These are phyloP conservation scores for Athrips mouffetella DNA, from an alignment of 2,888 invertebrate species.

Conservation along the genomic window DNA sequence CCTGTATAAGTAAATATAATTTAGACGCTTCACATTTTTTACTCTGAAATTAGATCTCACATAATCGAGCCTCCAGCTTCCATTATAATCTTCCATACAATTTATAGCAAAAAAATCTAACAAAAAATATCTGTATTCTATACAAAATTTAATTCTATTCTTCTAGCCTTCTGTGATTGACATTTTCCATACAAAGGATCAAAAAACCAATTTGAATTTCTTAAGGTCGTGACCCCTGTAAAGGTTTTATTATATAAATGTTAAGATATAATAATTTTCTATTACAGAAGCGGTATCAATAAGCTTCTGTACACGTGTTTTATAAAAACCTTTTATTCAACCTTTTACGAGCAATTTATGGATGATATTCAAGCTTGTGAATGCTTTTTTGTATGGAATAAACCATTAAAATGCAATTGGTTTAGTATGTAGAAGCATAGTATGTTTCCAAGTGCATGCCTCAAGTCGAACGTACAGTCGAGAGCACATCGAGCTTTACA, in stretches of 20 bases:
- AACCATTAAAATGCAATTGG: no score
- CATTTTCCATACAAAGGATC: conserved; percentile 5
- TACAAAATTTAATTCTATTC: conserved; percentile 4
- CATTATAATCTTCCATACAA: no score
- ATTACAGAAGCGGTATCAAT: background rate
- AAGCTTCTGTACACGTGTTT: conserved; percentile 8
- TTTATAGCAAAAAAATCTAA: background rate
- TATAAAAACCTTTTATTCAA: background rate
- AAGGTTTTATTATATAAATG: no score
- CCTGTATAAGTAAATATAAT: no score
- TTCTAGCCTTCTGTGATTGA: conserved; percentile 6
- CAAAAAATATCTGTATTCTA: background rate
- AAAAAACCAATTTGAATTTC: background rate
- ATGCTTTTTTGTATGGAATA: background rate
- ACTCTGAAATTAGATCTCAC: no score
- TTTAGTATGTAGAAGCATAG: no score
- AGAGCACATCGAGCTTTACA: no score
- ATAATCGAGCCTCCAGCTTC: no score
- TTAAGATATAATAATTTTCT: background rate
- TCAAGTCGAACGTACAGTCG: no score
- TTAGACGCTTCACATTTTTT: no score
- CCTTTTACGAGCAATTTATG: background rate
- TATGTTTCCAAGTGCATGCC: no score
- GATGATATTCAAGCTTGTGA: background rate
- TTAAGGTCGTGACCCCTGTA: conserved; percentile 2